These are phyloP conservation scores for Charaxes varanes DNA, from an alignment of 1,140 invertebrate species.

Conservation along the genomic window DNA sequence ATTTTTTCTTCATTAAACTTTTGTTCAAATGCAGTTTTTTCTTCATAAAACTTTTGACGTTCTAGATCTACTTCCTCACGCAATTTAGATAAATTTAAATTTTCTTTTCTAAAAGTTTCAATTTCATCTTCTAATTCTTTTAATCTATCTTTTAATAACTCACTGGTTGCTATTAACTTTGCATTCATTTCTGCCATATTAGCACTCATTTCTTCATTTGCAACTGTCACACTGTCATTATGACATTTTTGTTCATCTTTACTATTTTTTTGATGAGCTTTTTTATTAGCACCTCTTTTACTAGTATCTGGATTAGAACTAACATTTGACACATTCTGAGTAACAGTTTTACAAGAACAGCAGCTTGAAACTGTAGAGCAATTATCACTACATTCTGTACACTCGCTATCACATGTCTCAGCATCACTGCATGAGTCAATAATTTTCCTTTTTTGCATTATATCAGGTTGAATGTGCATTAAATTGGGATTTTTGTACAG, in stretches of 20 bases:
- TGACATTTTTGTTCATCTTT: constrained; percentile 31
- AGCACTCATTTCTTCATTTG: constrained; percentile 37
- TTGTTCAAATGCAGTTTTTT: constrained; percentile 76
- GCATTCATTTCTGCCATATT: constrained; percentile 66
- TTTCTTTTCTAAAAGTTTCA: constrained; percentile 80
- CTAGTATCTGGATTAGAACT: constrained; percentile 12
- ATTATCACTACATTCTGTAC: constrained; percentile 48
- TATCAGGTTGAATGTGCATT: constrained; percentile 36
- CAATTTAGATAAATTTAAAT: constrained; percentile 73
- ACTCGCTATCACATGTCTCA: constrained; percentile 51
- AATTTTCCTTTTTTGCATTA: constrained; percentile 23
- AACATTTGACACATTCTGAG: constrained; percentile 16
- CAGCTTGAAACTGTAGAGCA: constrained; percentile 44
- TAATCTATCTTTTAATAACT: constrained; percentile 78
- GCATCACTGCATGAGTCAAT: constrained; percentile 38
- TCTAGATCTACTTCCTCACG: constrained; percentile 77
- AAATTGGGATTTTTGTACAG: constrained; percentile 50
- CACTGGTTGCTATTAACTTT: constrained; percentile 74
- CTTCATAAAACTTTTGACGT: constrained; percentile 75
- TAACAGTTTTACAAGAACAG: constrained; percentile 53
- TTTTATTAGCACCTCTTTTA: constrained; percentile 12
- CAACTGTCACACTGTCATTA: constrained; percentile 50
- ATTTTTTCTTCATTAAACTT: constrained; percentile 78
- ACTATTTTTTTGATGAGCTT: constrained; percentile 16
- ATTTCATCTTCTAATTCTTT: constrained; percentile 81